These are phyloP conservation scores for Myotis daubentonii DNA, from an alignment of 2,797 vertebrate genomes.

Conservation along the genomic window DNA sequence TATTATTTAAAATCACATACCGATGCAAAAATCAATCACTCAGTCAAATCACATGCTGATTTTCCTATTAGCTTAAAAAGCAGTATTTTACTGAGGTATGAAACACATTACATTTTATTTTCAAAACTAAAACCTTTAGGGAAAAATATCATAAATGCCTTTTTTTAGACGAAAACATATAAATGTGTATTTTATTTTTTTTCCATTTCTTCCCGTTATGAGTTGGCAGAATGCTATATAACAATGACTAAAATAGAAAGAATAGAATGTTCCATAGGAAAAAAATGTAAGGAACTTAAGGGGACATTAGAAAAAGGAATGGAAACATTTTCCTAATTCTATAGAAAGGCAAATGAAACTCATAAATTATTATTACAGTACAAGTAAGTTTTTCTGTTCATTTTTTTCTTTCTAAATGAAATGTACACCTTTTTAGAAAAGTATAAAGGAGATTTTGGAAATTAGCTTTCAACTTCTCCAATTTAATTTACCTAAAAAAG, in stretches of 20 bases:
- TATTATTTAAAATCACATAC: neutral
- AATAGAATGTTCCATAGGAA: neutral
- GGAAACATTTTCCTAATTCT: neutral
- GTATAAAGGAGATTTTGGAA: neutral
- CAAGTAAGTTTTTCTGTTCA: neutral
- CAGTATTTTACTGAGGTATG: neutral
- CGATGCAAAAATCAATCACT: neutral
- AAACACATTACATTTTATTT: neutral
- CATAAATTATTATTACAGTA: neutral
- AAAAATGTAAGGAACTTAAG: neutral
- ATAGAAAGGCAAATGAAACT: neutral
- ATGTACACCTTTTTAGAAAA: neutral
- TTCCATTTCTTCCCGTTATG: neutral
- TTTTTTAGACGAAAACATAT: neutral
- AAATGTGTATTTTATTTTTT: neutral
- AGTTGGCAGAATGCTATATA: neutral
- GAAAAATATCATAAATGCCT: neutral
- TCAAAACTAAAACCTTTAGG: neutral
- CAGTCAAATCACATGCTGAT: neutral
- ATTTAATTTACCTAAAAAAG: neutral
- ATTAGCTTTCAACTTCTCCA: neutral
- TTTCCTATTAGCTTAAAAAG: neutral
- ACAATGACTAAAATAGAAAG: neutral
- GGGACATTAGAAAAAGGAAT: neutral
- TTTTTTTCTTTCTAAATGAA: neutral